Evolutionary conservation across 2,797 vertebrate species (phyloP).

Genomic region (Spondyliosoma cantharus): DNA sequence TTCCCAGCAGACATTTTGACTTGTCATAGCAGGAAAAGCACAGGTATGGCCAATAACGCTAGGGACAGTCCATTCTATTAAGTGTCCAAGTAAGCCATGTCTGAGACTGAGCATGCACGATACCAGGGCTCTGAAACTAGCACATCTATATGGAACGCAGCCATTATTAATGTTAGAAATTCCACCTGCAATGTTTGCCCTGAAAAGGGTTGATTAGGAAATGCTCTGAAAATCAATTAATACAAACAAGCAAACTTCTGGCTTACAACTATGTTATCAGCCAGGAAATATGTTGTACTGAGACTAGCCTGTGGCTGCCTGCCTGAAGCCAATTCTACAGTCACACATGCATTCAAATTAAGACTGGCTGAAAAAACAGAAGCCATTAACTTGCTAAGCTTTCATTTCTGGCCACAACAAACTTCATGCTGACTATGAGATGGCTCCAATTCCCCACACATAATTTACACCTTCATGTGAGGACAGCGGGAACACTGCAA

Average conservation of each 20-base stretch:
- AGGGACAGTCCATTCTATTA: no score
- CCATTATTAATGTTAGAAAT: no score
- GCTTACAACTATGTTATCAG: constrained; percentile 12
- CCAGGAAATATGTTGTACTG: constrained; percentile 7
- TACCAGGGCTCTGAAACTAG: no score
- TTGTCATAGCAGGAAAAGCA: no score
- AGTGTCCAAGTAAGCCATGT: no score
- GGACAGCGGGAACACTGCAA: constrained; percentile 10
- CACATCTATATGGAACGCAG: no score
- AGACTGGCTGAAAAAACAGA: constrained; percentile 5
- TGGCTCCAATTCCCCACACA: constrained; percentile 23
- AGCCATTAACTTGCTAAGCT: constrained; percentile 23
- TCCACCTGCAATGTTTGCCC: no score
- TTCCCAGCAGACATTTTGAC: no score
- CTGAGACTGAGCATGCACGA: no score
- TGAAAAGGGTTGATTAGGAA: no score
- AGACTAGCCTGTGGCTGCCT: neutral
- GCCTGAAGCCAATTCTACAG: constrained; percentile 6
- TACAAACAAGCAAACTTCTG: neutral
- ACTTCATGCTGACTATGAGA: constrained; percentile 5
- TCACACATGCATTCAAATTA: neutral
- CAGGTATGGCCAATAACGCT: no score
- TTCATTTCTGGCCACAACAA: constrained; percentile 18
- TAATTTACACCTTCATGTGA: constrained; percentile 9
- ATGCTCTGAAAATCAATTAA: neutral